phyloP scores from a whole-genome alignment of 2,113 vertebrate genomes.

The Dolichallabes microphthalmus region DNA sequence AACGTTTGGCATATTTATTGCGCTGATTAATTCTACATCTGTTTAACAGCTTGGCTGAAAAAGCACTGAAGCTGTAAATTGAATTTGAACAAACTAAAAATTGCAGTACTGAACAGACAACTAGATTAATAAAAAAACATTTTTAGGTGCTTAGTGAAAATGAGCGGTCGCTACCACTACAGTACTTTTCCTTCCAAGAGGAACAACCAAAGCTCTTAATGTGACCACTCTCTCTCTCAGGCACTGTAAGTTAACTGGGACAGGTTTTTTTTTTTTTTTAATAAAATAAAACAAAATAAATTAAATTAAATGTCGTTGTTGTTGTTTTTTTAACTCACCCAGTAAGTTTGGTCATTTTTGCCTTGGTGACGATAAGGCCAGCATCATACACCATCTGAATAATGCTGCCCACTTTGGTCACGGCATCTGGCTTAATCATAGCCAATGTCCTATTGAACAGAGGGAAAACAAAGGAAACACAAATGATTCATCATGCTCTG shows the following conservation, averaged over 20 bases:
- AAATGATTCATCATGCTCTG: background rate
- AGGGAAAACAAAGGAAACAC: background rate
- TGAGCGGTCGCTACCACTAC: background rate
- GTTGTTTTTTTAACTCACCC: conserved; percentile 73
- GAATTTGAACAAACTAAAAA: background rate
- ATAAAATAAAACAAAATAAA: background rate
- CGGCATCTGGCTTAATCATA: conserved; percentile 87
- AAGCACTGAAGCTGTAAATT: background rate
- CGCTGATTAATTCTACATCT: background rate
- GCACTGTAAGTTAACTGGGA: background rate
- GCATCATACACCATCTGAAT: conserved; percentile 82
- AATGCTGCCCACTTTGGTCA: conserved; percentile 82
- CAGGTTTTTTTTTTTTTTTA: background rate
- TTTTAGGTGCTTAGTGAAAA: background rate
- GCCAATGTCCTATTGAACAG: conserved; percentile 80
- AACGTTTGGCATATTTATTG: background rate
- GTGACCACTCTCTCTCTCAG: background rate
- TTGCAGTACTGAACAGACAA: background rate
- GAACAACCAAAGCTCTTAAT: background rate
- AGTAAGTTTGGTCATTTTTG: conserved; percentile 88
- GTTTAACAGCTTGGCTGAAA: background rate
- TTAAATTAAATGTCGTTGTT: background rate
- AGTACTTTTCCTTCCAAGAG: background rate
- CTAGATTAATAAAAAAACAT: background rate
- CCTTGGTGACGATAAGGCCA: conserved; percentile 90